Conservation (phyloP, 2,113 vertebrate species). For the Pachypanchax playfairii region DNA sequence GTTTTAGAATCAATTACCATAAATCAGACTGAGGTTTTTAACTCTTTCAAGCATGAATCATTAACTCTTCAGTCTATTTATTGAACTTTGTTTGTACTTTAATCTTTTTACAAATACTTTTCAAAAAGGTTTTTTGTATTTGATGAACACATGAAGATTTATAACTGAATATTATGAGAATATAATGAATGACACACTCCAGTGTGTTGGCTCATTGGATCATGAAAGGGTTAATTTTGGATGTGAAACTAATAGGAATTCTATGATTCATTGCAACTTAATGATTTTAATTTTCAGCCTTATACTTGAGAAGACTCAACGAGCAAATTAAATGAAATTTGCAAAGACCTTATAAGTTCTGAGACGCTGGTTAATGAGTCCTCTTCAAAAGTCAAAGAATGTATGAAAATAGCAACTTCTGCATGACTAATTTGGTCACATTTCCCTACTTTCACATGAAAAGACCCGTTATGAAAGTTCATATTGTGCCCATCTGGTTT, state of each 20-base stretch:
- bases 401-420: conserved; percentile 30
- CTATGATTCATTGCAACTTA: conserved; percentile 61
- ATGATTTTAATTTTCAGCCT: conserved; percentile 52
- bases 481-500: not conserved
- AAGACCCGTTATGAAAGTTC: not conserved
- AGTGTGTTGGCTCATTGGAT: no score
- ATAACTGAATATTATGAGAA: no score
- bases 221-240: no score
- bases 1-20: conserved; percentile 62
- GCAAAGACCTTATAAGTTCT: conserved; percentile 27
- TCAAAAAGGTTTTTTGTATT: no score
- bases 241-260: conserved; percentile 55
- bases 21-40: conserved; percentile 60
- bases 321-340: conserved; percentile 65
- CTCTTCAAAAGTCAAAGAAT: conserved; percentile 15
- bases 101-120: no score
- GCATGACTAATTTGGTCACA: conserved; percentile 21
- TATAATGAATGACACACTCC: no score
- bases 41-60: no score
- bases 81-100: no score
- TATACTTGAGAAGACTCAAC: conserved; percentile 18
- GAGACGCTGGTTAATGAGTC: conserved; percentile 59
- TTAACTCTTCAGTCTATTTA: no score
- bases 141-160: no score
- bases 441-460: conserved; percentile 1